A percentile compares a stretch with the other conserved stretches of the same genome.
These are phyloP conservation scores for Volucella zonaria DNA, from an alignment of 2,888 invertebrate species.

Conservation along the genomic window DNA sequence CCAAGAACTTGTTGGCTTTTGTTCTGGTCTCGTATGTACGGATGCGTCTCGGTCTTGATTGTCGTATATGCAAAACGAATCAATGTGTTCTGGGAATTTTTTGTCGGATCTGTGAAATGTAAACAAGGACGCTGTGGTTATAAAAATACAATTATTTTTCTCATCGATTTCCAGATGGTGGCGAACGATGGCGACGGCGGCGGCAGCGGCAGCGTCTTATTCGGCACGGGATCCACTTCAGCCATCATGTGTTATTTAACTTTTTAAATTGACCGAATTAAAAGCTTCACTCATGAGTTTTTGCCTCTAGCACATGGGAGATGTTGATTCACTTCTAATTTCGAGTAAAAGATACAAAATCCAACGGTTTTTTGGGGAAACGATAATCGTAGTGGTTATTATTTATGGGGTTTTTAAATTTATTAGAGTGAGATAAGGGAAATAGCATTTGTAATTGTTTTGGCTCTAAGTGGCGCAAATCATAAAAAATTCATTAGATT, in stretches of 20 bases:
- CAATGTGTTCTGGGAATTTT: conserved; percentile 50
- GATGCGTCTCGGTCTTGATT: conserved; percentile 15
- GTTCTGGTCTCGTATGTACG: not conserved
- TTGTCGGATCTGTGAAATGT: conserved; percentile 24
- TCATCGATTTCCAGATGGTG: conserved; percentile 65
- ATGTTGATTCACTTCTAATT: conserved; percentile 51
- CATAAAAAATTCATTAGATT: conserved; percentile 16
- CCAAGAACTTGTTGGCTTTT: conserved; percentile 34
- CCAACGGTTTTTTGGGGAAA: conserved; percentile 1
- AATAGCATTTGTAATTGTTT: conserved; percentile 15
- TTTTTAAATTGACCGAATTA: conserved; percentile 70
- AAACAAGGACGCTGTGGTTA: conserved; percentile 38
- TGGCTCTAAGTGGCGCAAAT: conserved; percentile 16
- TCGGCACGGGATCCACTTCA: conserved; percentile 47
- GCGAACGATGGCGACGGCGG: not conserved
- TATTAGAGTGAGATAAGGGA: conserved; percentile 25
- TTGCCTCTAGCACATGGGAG: conserved; percentile 28
- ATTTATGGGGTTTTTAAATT: conserved; percentile 57
- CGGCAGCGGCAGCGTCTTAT: no score
- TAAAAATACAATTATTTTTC: conserved; percentile 43
- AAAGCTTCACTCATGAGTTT: conserved; percentile 59
- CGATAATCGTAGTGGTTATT: conserved; percentile 15
- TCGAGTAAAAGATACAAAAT: conserved; percentile 30
- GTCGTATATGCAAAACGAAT: conserved; percentile 37
- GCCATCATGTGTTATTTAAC: conserved; percentile 62